Base-by-base conservation (phyloP, 2,113 vertebrate genomes). In the Melanerpes formicivorus region DNA sequence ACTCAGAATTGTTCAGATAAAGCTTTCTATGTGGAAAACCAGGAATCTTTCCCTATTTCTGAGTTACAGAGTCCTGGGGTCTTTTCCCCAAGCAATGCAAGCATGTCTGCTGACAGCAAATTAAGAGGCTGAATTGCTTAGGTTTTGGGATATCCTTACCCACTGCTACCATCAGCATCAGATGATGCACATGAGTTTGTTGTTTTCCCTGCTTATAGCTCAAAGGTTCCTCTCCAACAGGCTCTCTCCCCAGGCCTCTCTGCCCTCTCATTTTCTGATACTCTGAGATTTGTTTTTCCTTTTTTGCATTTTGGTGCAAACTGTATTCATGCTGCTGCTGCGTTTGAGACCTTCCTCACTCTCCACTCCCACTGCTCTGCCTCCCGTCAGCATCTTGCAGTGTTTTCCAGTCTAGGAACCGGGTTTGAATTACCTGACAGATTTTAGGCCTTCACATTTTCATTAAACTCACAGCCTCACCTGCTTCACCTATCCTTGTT, bases 331-430 rank as follows among this genome's bases (percentile, higher is more conserved):
- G 37, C 42, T 71, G 37, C 42, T 71, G 48, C n/a, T 44, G 14
- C 0, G 0, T 32, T 78, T 0, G 0, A 25, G n/a, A 59, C 18
- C 63, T 55, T 80, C 30, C 22, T 29, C 42, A 67, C 25, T 18
- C 42, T 56, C 10, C 25, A 15, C 6, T 82, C 75, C 44, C 26
- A 32, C n/a, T 30, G 6, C 16, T 75, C 5, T 11, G 19, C 40
- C 34, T 78, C 54, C 59, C 15, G 34, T 26, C 26, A 76, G n/a
- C 56, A 29, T 90, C 34, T 52, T 59, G 58, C 34, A 44, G 12
- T 0, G 0, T 52, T 37, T 42, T 34, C 15, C 34, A 55, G 1
- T 9, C 26, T 46, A 64, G n/a, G n/a, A 73, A 62, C 7, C 29
- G 23, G 5, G 4, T 60, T 64, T 69, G 37, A 80, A 62, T 37